Conservation (phyloP, 2,888 invertebrate genomes). For the Syritta pipiens region DNA sequence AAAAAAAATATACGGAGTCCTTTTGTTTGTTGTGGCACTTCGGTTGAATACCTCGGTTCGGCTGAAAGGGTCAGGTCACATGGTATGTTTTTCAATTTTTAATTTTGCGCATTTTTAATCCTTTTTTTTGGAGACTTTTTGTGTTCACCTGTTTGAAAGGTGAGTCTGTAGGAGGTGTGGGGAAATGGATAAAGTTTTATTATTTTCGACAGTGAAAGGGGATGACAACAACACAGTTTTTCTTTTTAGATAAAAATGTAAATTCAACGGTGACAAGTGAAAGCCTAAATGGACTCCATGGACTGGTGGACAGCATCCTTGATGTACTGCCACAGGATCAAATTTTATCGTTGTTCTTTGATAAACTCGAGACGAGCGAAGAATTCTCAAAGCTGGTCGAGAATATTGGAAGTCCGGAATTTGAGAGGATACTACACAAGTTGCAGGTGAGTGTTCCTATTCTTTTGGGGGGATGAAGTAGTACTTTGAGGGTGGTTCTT, state of each 20-base stretch:
- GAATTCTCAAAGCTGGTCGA: constrained; percentile 77
- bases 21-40: constrained; percentile 39
- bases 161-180: constrained; percentile 31
- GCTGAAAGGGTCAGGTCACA: constrained; percentile 38
- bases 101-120: constrained; percentile 63
- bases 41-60: constrained; percentile 39
- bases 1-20: no score
- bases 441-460: constrained; percentile 77
- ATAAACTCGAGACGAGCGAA: constrained; percentile 76
- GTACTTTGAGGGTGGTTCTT: not conserved
- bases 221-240: not conserved
- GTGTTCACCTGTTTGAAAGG: constrained; percentile 48
- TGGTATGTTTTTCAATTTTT: constrained; percentile 52
- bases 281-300: constrained; percentile 76
- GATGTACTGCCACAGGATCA: constrained; percentile 78
- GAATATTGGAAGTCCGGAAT: constrained; percentile 75
- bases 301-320: constrained; percentile 77
- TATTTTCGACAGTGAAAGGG: constrained; percentile 26
- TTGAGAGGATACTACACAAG: constrained; percentile 74
- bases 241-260: constrained; percentile 56
- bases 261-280: constrained; percentile 68
- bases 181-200: constrained; percentile 9
- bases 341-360: constrained; percentile 77
- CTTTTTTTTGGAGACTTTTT: constrained; percentile 29
- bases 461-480: not conserved